Evolutionary conservation across 2,888 invertebrate species (phyloP).

Genomic region (Reticulitermes lucifugus): DNA sequence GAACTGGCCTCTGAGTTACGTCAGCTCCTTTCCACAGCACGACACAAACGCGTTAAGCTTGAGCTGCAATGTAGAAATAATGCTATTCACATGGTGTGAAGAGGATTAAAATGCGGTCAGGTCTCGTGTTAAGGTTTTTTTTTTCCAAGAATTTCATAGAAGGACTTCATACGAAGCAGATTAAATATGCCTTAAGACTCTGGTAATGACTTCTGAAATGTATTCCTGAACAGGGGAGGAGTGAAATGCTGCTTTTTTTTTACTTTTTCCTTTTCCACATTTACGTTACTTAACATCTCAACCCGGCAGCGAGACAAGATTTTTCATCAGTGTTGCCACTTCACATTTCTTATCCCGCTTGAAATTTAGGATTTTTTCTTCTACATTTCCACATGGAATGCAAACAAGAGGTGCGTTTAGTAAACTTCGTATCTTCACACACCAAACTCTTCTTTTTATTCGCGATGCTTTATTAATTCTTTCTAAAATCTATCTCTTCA

Average conservation of each 20-base stretch:
- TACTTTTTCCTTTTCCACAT: not conserved
- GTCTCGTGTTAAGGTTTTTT: not conserved
- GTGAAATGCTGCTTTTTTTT: not conserved
- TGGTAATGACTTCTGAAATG: constrained; percentile 17
- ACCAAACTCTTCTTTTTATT: no score
- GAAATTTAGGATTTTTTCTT: not conserved
- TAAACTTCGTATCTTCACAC: no score
- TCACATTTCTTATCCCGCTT: not conserved
- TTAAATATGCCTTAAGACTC: constrained; percentile 30
- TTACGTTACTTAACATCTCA: not conserved
- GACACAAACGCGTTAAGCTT: not conserved
- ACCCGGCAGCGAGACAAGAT: constrained; percentile 27
- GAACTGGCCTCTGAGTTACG: not conserved
- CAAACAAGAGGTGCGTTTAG: no score
- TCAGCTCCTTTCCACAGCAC: not conserved
- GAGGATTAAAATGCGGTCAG: not conserved
- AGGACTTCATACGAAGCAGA: not conserved
- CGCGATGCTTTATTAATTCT: no score
- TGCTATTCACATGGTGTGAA: not conserved
- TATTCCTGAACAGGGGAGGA: not conserved
- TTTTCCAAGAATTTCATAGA: constrained; percentile 17
- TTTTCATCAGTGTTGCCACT: constrained; percentile 19
- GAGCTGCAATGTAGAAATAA: constrained; percentile 21
- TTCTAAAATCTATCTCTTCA: no score
- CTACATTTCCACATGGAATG: not conserved